Evolutionary conservation across 2,113 vertebrate species (phyloP).

Genomic region (Tautogolabrus adspersus): DNA sequence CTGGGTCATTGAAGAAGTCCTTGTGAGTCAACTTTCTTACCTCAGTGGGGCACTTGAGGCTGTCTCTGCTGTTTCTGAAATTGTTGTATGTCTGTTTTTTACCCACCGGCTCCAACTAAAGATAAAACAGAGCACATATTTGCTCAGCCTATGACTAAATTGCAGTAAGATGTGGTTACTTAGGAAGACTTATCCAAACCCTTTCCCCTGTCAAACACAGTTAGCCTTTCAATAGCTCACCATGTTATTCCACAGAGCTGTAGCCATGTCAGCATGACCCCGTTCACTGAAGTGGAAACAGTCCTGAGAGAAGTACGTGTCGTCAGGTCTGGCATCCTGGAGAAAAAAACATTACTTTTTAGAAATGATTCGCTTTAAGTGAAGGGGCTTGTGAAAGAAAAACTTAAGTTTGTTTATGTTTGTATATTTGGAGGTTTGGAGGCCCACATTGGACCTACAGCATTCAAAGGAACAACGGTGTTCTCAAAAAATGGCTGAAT

Average conservation of each 20-base stretch:
- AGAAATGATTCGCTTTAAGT: background rate
- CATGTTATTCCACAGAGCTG: conserved; percentile 96
- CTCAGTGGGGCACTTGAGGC: conserved; percentile 88
- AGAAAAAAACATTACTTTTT: conserved; percentile 8
- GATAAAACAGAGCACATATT: conserved; percentile 43
- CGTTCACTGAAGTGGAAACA: conserved; percentile 92
- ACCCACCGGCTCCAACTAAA: conserved; percentile 91
- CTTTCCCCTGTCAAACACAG: conserved; percentile 25
- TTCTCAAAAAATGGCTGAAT: conserved; percentile 90
- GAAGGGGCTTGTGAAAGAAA: background rate
- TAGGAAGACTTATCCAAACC: background rate
- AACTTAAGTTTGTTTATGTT: background rate
- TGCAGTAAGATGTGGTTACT: background rate
- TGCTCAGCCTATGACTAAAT: conserved; percentile 3
- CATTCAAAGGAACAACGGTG: conserved; percentile 82
- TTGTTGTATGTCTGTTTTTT: conserved; percentile 89
- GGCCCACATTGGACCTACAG: conserved; percentile 77
- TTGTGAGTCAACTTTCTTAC: conserved; percentile 80
- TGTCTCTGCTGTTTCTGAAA: conserved; percentile 86
- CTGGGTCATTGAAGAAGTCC: background rate
- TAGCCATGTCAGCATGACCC: conserved; percentile 91
- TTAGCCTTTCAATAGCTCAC: conserved; percentile 75
- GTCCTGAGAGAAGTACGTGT: conserved; percentile 89
- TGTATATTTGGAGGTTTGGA: background rate
- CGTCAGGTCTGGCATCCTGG: conserved; percentile 84